Conservation (phyloP, 2,797 vertebrate species). For the Anisognathus igniventris region DNA sequence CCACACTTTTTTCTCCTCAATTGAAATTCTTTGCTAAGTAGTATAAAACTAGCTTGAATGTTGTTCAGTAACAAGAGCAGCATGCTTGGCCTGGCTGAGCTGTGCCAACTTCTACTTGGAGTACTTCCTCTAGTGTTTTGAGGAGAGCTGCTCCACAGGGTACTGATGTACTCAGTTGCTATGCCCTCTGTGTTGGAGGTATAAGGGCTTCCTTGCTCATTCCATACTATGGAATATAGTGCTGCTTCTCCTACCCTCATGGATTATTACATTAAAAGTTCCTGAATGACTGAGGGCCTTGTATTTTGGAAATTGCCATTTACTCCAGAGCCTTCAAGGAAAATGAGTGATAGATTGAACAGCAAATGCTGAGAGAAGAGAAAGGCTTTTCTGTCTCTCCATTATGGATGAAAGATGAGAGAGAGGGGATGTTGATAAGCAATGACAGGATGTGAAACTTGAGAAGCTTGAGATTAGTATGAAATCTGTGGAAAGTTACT, state of each 20-base stretch:
- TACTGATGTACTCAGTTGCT: neutral
- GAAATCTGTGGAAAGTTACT: neutral
- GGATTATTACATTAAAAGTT: neutral
- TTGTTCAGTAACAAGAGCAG: neutral
- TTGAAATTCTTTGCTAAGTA: neutral
- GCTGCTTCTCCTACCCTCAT: neutral
- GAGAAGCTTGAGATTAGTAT: neutral
- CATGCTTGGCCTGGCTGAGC: neutral
- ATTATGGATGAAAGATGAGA: neutral
- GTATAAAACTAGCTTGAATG: neutral
- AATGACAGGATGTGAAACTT: neutral
- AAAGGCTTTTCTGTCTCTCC: neutral
- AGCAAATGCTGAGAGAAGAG: neutral
- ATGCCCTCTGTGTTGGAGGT: neutral
- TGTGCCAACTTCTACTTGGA: neutral
- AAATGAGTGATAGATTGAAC: neutral
- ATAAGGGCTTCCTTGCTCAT: neutral
- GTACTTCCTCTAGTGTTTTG: neutral
- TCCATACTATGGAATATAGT: neutral
- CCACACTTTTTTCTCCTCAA: neutral
- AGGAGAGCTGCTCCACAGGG: neutral
- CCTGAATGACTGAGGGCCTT: neutral
- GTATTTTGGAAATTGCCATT: neutral
- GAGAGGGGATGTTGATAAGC: neutral
- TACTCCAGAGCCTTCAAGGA: neutral